Percentiles rank a stretch among this genome's conserved stretches.
Conservation (phyloP, 2,113 vertebrate species). For the Pontoporia blainvillei region DNA sequence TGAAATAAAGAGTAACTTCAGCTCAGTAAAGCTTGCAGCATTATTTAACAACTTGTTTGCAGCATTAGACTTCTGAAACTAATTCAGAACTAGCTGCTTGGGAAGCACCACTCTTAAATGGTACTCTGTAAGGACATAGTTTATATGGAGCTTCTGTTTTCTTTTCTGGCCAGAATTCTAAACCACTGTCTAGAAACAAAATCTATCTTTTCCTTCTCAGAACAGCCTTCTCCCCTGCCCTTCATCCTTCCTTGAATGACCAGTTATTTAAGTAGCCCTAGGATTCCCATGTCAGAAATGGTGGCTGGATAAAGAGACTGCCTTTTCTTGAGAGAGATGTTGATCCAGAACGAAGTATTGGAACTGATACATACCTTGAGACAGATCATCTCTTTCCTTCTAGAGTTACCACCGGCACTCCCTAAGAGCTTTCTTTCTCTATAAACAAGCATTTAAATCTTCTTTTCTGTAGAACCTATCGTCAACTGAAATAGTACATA, state of each 20-base stretch:
- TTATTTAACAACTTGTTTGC: neutral
- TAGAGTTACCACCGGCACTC: rapidly evolving
- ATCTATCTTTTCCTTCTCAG: neutral
- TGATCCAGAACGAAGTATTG: neutral
- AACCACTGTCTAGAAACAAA: neutral
- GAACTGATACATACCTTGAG: neutral
- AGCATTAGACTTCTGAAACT: no score
- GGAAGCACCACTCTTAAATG: neutral
- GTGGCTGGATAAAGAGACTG: neutral
- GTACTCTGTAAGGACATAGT: neutral
- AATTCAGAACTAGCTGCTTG: neutral
- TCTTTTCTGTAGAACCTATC: neutral
- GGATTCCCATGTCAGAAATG: neutral
- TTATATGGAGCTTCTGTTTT: neutral
- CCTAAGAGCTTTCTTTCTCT: neutral
- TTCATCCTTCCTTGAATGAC: neutral
- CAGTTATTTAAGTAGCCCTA: neutral
- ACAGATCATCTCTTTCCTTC: neutral
- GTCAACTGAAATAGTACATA: neutral
- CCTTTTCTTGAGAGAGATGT: neutral
- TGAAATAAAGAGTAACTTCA: neutral
- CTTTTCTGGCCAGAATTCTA: neutral
- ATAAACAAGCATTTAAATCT: neutral
- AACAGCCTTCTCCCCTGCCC: neutral
- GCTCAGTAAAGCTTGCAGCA: neutral